Evolutionary conservation across 2,888 invertebrate genomes (phyloP), one percentile per base, ranked within the genome.

Genomic region (Labia minor): DNA sequence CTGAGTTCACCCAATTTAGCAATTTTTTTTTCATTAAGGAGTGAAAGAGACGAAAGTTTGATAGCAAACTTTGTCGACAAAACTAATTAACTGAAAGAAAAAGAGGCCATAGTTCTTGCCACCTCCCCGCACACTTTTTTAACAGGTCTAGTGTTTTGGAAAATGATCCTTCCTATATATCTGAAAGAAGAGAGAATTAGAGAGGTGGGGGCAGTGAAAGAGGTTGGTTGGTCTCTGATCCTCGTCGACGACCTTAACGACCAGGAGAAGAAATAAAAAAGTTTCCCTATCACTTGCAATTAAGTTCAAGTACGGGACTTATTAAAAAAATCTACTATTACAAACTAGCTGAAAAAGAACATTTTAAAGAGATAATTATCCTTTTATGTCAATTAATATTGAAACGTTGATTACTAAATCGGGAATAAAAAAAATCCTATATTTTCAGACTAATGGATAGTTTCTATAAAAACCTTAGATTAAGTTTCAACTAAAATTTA

Each of bases 1-100:
- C n/a, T 49, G 49, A 49, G 49, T 49, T 49, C 49, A 49, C 49
- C 49, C 49, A 49, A 49, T 49, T 49, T 49, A 49, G 49, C 49
- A 49, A 49, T 49, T 49, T 49, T 49, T 49, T 49, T 49, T 49
- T 49, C 16, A n/a, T 49, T 49, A 11, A 49, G 14, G 14, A 49
- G 16, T 11, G 49, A 49, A 49, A 49, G 49, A 26, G 26, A 26
- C 26, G 26, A 49, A 49, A 49, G 49, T 49, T 49, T 49, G 49
- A 49, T 49, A 49, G n/a, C 49, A 49, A 49, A 49, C 49, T 49
- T 49, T 49, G 49, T 49, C 49, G 49, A 49, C 49, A 49, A 49
- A 49, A 49, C 49, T 49, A 49, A 49, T 49, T 49, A 49, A 49
- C 49, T 49, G 49, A 49, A 49, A 49, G 49, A 49, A 49, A 49